Evolutionary conservation across 2,888 invertebrate genomes (phyloP).

Genomic region (Trachelus stipa): DNA sequence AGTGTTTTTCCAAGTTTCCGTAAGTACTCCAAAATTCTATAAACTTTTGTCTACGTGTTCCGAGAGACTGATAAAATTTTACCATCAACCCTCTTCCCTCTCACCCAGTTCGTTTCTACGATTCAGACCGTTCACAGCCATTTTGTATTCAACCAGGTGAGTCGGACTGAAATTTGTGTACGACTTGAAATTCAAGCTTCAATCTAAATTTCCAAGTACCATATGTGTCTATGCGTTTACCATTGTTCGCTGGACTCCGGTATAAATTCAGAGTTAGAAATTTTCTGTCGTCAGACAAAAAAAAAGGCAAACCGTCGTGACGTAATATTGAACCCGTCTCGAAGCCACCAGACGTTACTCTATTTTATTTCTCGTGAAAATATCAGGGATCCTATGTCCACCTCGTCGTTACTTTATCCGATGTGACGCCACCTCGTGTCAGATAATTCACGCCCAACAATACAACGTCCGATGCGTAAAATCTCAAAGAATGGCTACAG

Average conservation of each 20-base stretch:
- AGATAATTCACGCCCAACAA: background rate
- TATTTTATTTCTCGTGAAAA: background rate
- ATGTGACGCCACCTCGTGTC: background rate
- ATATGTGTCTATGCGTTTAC: background rate
- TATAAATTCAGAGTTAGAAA: background rate
- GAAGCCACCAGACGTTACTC: background rate
- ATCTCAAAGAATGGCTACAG: conserved; percentile 2
- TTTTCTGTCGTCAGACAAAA: background rate
- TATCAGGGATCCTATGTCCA: background rate
- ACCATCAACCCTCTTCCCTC: background rate
- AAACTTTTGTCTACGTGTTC: background rate
- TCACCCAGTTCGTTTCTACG: background rate
- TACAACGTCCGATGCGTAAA: conserved; percentile 4
- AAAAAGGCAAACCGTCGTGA: background rate
- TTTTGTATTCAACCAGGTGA: background rate
- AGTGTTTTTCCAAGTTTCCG: background rate
- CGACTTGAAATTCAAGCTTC: background rate
- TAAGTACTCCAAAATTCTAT: background rate
- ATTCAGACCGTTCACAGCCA: background rate
- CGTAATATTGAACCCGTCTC: background rate
- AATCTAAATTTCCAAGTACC: background rate
- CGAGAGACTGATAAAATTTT: background rate
- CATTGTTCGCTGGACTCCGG: background rate
- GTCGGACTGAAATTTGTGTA: background rate
- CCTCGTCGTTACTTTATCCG: background rate